A percentile compares a stretch with the other conserved stretches of the same genome.
phyloP scores from a whole-genome alignment of 1,140 invertebrate species.

The Procambarus virginalis region DNA sequence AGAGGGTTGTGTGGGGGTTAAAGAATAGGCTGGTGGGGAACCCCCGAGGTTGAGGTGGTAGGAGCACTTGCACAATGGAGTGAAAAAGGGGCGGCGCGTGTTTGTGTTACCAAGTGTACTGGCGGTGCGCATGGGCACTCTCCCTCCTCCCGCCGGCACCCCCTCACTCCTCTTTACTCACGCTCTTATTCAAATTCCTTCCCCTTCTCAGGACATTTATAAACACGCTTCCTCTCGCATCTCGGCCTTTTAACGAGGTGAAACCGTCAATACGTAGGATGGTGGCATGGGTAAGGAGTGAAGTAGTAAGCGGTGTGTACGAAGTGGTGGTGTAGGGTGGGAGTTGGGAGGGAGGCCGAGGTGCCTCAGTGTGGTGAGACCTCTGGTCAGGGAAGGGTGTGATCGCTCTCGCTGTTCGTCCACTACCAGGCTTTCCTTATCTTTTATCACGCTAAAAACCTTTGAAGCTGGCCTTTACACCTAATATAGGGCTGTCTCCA shows the following conservation, averaged over 20 bases:
- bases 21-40: neutral
- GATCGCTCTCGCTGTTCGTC: neutral
- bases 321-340: too few species aligned
- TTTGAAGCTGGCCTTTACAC: neutral
- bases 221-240: too few species aligned
- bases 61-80: neutral
- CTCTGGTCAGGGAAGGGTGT: neutral
- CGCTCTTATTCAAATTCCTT: neutral
- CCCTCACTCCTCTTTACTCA: neutral
- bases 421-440: neutral
- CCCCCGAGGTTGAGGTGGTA: neutral
- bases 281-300: too few species aligned
- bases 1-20: neutral
- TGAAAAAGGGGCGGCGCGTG: neutral
- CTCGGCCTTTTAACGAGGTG: too few species aligned
- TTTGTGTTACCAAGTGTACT: neutral
- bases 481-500: neutral
- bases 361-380: neutral
- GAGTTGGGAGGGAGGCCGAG: too few species aligned
- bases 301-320: too few species aligned
- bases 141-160: neutral
- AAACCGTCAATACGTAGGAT: too few species aligned
- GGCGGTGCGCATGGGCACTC: neutral
- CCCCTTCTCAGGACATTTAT: neutral
- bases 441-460: neutral